Conservation (phyloP, 2,113 vertebrate genomes). For the Bos indicus region DNA sequence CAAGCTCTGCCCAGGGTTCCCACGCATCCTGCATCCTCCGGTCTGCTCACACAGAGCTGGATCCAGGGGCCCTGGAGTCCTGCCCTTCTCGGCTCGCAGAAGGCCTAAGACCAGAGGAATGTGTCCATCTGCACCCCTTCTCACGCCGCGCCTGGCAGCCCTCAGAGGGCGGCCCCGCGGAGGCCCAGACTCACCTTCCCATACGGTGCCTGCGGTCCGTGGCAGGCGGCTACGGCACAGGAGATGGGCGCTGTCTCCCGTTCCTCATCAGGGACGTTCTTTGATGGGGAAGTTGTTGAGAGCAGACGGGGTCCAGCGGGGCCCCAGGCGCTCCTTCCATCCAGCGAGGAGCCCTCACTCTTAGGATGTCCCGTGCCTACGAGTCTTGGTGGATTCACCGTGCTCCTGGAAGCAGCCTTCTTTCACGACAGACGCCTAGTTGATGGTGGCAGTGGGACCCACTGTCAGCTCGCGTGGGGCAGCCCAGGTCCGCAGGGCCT, state of each 20-base stretch:
- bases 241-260: slow-evolving; percentile 91
- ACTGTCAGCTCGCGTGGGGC: background rate
- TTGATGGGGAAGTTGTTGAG: slow-evolving; percentile 95
- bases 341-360: slow-evolving; percentile 93
- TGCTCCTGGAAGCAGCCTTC: background rate
- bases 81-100: background rate
- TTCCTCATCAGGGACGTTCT: slow-evolving; percentile 84
- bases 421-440: background rate
- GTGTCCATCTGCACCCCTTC: background rate
- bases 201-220: slow-evolving; percentile 93
- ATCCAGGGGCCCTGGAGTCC: background rate
- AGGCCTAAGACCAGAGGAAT: background rate
- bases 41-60: background rate
- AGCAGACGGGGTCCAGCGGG: slow-evolving; percentile 87
- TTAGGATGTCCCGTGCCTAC: slow-evolving; percentile 92
- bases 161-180: background rate
- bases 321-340: slow-evolving; percentile 92
- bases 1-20: background rate
- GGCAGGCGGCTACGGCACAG: slow-evolving; percentile 93
- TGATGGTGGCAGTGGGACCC: background rate
- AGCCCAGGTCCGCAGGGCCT: background rate
- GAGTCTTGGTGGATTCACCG: slow-evolving; percentile 95
- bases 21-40: background rate
- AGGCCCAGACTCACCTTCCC: slow-evolving; percentile 83
- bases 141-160: background rate